phyloP scores from a whole-genome alignment of 2,797 vertebrate genomes.

The Microcaecilia unicolor region DNA sequence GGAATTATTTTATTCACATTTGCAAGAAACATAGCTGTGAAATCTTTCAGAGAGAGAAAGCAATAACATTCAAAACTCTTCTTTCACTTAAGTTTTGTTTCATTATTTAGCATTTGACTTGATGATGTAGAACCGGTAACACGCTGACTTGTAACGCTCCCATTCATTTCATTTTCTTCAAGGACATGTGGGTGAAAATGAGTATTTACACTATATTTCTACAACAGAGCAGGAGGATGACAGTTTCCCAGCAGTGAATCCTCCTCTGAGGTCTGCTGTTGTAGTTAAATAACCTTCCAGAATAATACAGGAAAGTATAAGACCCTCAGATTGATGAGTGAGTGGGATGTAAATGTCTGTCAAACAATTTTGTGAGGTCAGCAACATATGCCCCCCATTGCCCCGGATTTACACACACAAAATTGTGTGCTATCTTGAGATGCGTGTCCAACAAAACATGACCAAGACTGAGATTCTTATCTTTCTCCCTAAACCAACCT shows the following conservation, averaged over 20 bases:
- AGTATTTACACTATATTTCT: neutral
- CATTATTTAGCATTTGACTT: slow-evolving; percentile 20
- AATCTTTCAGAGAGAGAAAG: slow-evolving; percentile 8
- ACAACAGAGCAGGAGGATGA: slow-evolving; percentile 6
- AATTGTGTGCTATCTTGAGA: too few species aligned
- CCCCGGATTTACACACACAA: too few species aligned
- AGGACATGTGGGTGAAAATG: slow-evolving; percentile 16
- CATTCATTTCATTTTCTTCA: neutral
- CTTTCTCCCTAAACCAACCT: too few species aligned
- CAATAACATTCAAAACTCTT: slow-evolving; percentile 9
- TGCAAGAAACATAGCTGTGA: neutral
- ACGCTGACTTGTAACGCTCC: slow-evolving; percentile 1
- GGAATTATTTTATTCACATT: too few species aligned
- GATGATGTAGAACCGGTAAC: slow-evolving; percentile 6
- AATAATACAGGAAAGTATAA: neutral
- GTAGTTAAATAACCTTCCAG: slow-evolving; percentile 8
- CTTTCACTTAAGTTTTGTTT: slow-evolving; percentile 15
- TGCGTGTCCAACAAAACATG: too few species aligned
- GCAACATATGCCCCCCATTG: too few species aligned
- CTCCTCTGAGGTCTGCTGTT: slow-evolving; percentile 7
- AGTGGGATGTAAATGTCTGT: too few species aligned
- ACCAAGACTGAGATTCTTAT: too few species aligned
- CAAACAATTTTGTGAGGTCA: too few species aligned
- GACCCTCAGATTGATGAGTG: too few species aligned
- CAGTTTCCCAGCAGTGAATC: slow-evolving; percentile 17